Base-by-base conservation (phyloP, 2,113 vertebrate species). In the Ptilorrhoa leucosticta region DNA sequence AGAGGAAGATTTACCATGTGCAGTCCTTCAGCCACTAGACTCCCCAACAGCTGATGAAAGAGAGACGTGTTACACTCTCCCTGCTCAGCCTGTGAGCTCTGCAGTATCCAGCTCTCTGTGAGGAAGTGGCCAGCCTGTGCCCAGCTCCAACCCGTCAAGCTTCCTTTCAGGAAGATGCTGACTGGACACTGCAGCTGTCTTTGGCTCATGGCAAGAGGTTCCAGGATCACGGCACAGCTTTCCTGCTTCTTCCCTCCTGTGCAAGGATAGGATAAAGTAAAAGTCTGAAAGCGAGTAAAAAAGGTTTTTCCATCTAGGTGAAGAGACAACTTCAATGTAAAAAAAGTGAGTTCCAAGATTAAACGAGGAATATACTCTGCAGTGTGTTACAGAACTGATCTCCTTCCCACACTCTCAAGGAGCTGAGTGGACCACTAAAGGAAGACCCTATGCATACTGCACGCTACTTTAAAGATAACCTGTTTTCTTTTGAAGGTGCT, bases 81-180 rank as follows among this genome's bases (percentile, higher is more conserved):
- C 23, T 84, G 90, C 60, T 77, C 82, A 51, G 93, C 58, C 37
- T 82, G 79, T 0, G 92, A 80, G 90, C 78, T 94, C 68, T 89
- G 98, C 35, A 99, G 82, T 51, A 99, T 75, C 99, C 99, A 99
- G 66, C 96, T 98, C 73, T 99, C 98, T 6, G 98, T 97, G 37
- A 95, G 57, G 19, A 98, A 90, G 48, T 40, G 82, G 7, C 87
- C 87, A 47, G 98, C 91, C 15, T 84, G 93, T 11, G 95, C 95
- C 70, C 94, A 77, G 61, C 97, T 97, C 98, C 98, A 99, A 11
- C 70, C 94, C 2, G 24, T 86, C 83, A 99, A 65, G 13, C 96
- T 98, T 71, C 98, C 98, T 82, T 97, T 98, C 42, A 99, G 82
- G 21, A 96, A 93, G 87, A 99, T 98, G 35, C 83, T 95, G 35